Evolutionary conservation across 2,113 vertebrate species (phyloP).

Genomic region (Chauna torquata): DNA sequence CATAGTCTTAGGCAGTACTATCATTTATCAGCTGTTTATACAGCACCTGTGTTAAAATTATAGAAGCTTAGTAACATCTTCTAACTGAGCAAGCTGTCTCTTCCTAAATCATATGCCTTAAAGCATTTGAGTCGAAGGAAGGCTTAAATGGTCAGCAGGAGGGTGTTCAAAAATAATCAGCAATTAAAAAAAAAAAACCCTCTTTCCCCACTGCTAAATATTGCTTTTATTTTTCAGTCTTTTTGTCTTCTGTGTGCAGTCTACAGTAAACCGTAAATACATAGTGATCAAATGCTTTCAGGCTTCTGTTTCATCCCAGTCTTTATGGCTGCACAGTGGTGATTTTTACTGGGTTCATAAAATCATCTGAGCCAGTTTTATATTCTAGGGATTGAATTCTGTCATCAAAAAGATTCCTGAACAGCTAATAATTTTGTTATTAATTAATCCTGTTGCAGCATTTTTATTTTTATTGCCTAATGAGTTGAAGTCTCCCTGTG

Average conservation of each 20-base stretch:
- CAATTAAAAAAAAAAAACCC: neutral
- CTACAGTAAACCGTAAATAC: neutral
- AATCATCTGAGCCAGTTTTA: neutral
- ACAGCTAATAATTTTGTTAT: neutral
- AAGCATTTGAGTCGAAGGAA: neutral
- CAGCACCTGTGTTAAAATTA: neutral
- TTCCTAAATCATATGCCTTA: neutral
- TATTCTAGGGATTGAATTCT: neutral
- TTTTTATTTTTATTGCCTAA: neutral
- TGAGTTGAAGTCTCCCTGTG: neutral
- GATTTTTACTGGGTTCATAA: conserved; percentile 4
- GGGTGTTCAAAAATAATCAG: neutral
- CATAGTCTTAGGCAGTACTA: neutral
- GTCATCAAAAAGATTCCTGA: neutral
- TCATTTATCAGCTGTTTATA: neutral
- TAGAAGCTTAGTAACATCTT: neutral
- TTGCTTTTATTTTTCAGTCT: neutral
- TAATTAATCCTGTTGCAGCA: neutral
- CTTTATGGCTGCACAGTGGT: neutral
- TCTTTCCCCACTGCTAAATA: neutral
- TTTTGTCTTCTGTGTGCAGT: neutral
- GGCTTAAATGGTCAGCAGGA: neutral
- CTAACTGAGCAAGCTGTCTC: neutral
- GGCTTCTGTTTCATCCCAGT: neutral
- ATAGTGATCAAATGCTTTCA: neutral